These are phyloP conservation scores for Xiphorhynchus erythropygius DNA, from an alignment of 2,797 vertebrate genomes.

Conservation along the genomic window DNA sequence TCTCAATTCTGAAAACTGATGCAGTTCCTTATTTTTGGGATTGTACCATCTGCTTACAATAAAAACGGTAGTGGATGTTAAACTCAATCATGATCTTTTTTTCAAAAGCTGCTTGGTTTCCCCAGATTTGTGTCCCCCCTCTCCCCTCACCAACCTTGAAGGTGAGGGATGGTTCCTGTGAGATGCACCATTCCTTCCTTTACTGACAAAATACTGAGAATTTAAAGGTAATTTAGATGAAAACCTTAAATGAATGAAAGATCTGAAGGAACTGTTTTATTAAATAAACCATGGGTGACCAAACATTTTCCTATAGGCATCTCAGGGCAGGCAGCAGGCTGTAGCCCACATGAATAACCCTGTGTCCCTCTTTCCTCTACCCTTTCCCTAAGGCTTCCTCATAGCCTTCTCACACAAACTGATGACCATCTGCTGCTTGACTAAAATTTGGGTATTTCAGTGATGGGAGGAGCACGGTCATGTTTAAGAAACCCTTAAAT, in stretches of 20 bases:
- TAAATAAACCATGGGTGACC: neutral
- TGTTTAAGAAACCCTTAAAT: neutral
- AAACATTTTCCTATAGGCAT: neutral
- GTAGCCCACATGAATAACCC: rapidly evolving
- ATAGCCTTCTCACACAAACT: neutral
- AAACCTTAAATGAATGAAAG: neutral
- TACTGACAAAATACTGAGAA: neutral
- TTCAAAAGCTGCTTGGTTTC: neutral
- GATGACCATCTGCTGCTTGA: neutral
- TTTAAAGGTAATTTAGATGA: neutral
- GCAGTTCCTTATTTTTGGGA: neutral
- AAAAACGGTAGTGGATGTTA: neutral
- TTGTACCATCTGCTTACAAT: neutral
- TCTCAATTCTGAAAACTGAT: neutral
- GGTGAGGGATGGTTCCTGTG: neutral
- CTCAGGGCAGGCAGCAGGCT: neutral
- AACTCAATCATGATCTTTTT: neutral
- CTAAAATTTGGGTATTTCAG: neutral
- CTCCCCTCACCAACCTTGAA: neutral
- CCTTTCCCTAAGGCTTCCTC: neutral
- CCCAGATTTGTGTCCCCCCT: neutral
- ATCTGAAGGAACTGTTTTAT: neutral
- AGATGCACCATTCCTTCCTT: neutral
- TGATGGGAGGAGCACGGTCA: neutral
- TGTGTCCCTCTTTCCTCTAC: neutral